Conservation (phyloP, 1,140 invertebrate species). For the Bombus soroeensis region DNA sequence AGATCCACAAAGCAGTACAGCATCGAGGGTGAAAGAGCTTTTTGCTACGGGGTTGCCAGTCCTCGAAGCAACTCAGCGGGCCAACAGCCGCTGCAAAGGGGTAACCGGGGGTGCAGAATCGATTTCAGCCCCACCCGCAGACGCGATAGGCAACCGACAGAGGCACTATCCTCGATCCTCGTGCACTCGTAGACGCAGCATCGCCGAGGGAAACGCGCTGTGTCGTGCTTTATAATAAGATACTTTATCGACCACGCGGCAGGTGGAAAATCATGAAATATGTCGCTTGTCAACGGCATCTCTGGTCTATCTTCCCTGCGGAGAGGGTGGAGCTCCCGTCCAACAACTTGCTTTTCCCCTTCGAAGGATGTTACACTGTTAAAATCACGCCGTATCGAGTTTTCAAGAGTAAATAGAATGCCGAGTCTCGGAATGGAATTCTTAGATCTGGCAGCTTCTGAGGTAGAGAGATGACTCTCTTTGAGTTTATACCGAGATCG, state of each 20-base stretch:
- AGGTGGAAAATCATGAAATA: conserved; percentile 24
- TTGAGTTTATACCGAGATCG: neutral
- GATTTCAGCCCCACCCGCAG: conserved; percentile 66
- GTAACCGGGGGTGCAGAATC: conserved; percentile 61
- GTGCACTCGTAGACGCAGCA: conserved; percentile 37
- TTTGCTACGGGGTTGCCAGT: conserved; percentile 57
- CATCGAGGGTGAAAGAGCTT: conserved; percentile 50
- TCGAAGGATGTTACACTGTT: neutral
- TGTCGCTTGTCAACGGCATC: conserved; percentile 18
- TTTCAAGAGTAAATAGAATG: neutral
- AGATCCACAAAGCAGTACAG: conserved; percentile 29
- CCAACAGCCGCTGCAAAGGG: neutral
- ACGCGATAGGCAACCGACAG: conserved; percentile 45
- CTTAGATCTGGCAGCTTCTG: neutral
- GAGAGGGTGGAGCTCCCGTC: no score
- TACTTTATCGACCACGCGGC: conserved; percentile 32
- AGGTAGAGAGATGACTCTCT: neutral
- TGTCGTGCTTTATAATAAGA: conserved; percentile 35
- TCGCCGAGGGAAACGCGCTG: conserved; percentile 9
- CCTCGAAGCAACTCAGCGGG: conserved; percentile 62
- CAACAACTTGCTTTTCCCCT: neutral
- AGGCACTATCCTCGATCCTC: conserved; percentile 61
- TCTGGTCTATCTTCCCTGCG: neutral
- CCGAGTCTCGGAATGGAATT: neutral
- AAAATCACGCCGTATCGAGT: neutral